phyloP scores from a whole-genome alignment of 2,888 invertebrate genomes.

The Acanthosepion lycidas region DNA sequence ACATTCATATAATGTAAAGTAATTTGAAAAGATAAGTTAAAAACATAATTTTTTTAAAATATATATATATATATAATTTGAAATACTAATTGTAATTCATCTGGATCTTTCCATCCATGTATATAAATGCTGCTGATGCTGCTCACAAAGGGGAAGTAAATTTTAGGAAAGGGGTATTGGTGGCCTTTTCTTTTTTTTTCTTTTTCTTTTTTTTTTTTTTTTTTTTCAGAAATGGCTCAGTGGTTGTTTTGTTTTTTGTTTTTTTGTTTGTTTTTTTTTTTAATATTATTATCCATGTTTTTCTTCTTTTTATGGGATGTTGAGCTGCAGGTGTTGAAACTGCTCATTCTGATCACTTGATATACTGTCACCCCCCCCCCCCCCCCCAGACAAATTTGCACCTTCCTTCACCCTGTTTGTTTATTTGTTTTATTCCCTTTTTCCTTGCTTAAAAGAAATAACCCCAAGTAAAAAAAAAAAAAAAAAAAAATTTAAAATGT shows the following conservation, averaged over 20 bases:
- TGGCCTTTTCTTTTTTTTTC: neutral
- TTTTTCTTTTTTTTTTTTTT: neutral
- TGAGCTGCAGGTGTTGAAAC: constrained; percentile 3
- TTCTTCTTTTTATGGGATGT: neutral
- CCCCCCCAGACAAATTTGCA: no score
- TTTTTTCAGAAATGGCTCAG: neutral
- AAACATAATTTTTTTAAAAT: neutral
- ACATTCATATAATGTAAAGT: neutral
- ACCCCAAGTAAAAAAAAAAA: neutral
- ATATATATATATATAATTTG: neutral
- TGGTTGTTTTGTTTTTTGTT: neutral
- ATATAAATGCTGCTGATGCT: constrained; percentile 35
- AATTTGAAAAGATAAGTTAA: neutral
- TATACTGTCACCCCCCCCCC: no score
- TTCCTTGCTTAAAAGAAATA: neutral
- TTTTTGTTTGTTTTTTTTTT: neutral
- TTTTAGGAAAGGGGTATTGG: neutral
- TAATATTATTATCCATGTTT: no score
- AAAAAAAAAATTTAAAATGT: neutral
- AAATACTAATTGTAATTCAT: neutral
- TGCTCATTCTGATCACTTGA: no score
- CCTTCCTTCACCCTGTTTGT: neutral
- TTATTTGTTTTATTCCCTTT: neutral
- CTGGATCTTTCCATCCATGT: constrained; percentile 42
- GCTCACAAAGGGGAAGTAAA: neutral